phyloP scores from a whole-genome alignment of 2,113 vertebrate genomes.

The Coturnix japonica region DNA sequence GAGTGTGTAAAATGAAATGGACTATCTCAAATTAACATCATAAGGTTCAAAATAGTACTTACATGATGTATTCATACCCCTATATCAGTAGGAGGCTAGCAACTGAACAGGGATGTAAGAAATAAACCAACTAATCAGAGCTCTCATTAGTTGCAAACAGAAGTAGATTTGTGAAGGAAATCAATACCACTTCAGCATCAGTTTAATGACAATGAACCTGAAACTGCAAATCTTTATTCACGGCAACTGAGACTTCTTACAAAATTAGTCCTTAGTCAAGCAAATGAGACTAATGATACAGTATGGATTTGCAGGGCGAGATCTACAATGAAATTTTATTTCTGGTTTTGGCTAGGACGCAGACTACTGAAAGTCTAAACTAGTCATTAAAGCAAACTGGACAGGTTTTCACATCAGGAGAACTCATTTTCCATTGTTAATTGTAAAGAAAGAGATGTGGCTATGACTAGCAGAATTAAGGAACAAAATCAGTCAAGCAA shows the following conservation, averaged over 20 bases:
- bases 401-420: not conserved
- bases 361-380: not conserved
- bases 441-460: not conserved
- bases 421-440: not conserved
- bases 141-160: not conserved
- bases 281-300: not conserved
- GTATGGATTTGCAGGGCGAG: not conserved
- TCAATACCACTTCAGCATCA: not conserved
- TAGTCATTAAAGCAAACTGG: not conserved
- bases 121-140: not conserved
- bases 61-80: not conserved
- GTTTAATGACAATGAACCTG: not conserved
- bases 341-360: not conserved
- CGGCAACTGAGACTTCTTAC: not conserved
- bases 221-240: not conserved
- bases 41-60: not conserved
- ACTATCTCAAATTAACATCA: not conserved
- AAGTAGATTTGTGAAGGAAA: not conserved
- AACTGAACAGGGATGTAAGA: not conserved
- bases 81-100: not conserved
- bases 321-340: not conserved
- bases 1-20: accelerated
- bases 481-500: not conserved
- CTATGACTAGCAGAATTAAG: not conserved
- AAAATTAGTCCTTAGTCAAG: not conserved